Base-by-base conservation (phyloP, 1,140 invertebrate species). In the Phthorimaea operculella region DNA sequence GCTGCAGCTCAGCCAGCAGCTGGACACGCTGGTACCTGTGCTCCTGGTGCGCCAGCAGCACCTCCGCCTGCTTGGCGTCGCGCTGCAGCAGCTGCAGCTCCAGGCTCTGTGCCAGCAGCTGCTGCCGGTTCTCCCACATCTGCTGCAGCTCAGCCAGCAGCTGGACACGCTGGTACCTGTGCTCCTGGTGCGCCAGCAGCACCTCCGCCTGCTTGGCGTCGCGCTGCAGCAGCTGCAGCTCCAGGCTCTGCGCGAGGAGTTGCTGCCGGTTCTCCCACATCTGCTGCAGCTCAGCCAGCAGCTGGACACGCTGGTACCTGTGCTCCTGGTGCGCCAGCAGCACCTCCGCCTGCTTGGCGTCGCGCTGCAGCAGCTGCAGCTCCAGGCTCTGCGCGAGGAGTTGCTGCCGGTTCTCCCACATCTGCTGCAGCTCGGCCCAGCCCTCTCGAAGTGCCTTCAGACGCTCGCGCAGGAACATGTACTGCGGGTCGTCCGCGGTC, bases 71-170 rank as follows among this genome's bases (percentile, higher is more conserved):
- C 56, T 96, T 91, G 11, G 97, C 97, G 85, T 99, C 98, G 18
- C 97, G 90, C 82, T 99, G 91, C 87, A 99, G 95, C 79, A 99
- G 92, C 87, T 99, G 96, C 64, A 96, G 87, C 80, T 96, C 96
- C 59, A 99, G 89, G 66, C 94, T 97, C 86, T 99, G 96, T 0
- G 96, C 96, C 2, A 99, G 86, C 39, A 99, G 83, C 59, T 97
- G 93, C 82, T 99, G 97, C 49, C 98, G 86, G 86, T 99, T 99
- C 74, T 98, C 97, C 98, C 98, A 99, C 98, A 99, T 99, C 86
- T 99, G 96, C 68, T 98, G 94, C 49, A 99, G 86, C 76, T 99
- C 98, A 59, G 97, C 95, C 98, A n/a, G n/a, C n/a, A n/a, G n/a
- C n/a, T n/a, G n/a, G n/a, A n/a, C n/a, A n/a, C n/a, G n/a, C n/a